Base-by-base conservation (phyloP, 2,888 invertebrate species). In the Embidobia sp. region DNA sequence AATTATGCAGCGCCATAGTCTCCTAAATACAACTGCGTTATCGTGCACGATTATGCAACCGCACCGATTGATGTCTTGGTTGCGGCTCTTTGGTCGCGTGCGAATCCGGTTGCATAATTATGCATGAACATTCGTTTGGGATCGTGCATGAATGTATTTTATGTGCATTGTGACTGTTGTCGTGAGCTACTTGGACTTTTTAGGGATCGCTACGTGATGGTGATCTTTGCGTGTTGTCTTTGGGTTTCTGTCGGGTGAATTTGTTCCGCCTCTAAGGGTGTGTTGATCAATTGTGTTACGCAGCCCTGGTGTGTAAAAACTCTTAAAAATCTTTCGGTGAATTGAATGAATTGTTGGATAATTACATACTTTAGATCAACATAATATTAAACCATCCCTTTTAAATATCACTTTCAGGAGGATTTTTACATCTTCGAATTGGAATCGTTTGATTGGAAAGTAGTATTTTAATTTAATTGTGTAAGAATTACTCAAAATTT, bases 1-100 rank as follows among this genome's bases (percentile, higher is more conserved):
- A 63, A 26, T 63, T 72, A 69, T 69, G 63, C 72, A 73, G 49
- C 63, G 72, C 40, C 55, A 57, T 40, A 73, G 57, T 73, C 57
- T 73, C 57, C 57, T 64, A 7, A 57, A 48, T 64, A 42, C 64
- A 64, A 48, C 57, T 57, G 37, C 59, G 16, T 49, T 13, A 44
- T 57, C 57, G 33, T 42, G 35, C 29, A 49, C 35, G 40, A 53
- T 73, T 63, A 55, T 55, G 61, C 70, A 46, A 46, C 7, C 19
- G 1, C 6, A 5, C 8, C 0, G n/a, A 18, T 19, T 19, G 3
- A 0, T 2, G 8, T 6, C n/a, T 18, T 42, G 4, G 13, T 37
- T 15, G 13, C 26, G 26, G 22, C 2, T 10, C 8, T 27, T 42
- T 16, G 18, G 15, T 10, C 0, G 16, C 2, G n/a, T 18, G 22